A percentile compares a stretch with the other conserved stretches of the same genome.
These are phyloP conservation scores for Mactromeris polynyma DNA, from an alignment of 2,888 invertebrate genomes.

Conservation along the genomic window DNA sequence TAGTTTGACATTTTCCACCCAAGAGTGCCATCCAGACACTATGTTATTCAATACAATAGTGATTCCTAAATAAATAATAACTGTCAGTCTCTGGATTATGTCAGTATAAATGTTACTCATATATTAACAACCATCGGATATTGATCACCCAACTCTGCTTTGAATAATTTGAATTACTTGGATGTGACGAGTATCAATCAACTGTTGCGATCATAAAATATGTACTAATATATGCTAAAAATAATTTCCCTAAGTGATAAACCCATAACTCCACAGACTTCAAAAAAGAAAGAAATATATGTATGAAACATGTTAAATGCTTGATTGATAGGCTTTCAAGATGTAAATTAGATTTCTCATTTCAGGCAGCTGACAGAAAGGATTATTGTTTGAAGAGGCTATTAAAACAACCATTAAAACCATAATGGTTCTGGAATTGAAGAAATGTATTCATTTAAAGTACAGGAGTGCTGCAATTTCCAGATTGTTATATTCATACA, in stretches of 20 bases:
- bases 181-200: not conserved
- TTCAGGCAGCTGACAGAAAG: not conserved
- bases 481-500: too few relatives aligned
- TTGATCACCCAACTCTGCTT: not conserved
- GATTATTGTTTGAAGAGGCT: not conserved
- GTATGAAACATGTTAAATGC: not conserved
- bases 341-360: not conserved
- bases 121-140: not conserved
- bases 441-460: too few relatives aligned
- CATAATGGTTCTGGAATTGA: not conserved
- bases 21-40: not conserved
- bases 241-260: not conserved
- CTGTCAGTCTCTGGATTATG: not conserved
- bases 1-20: too few relatives aligned
- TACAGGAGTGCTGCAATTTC: too few relatives aligned
- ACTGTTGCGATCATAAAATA: not conserved
- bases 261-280: too few relatives aligned
- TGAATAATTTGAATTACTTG: not conserved
- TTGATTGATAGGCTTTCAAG: not conserved
- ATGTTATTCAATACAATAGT: not conserved
- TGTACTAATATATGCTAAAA: not conserved
- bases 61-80: not conserved
- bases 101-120: not conserved
- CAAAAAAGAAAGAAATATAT: too few relatives aligned
- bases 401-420: not conserved